Conservation (phyloP, 1,140 invertebrate species). For the Drosophila lowei region DNA sequence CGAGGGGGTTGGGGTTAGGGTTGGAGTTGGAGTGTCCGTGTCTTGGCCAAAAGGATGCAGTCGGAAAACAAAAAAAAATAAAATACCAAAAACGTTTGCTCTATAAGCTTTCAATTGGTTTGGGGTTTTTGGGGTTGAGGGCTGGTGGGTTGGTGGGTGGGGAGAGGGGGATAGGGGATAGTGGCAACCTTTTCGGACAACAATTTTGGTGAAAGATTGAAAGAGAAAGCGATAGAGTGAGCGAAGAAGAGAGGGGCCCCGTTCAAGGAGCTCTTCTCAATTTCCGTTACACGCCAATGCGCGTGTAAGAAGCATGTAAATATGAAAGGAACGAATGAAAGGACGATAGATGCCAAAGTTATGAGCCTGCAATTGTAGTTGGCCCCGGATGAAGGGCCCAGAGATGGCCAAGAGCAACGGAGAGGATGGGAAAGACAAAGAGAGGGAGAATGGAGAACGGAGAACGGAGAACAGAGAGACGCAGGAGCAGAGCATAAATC, state of each 20-base stretch:
- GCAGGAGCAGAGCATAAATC: conserved; percentile 61
- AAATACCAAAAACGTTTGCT: conserved; percentile 61
- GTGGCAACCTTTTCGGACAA: conserved; percentile 49
- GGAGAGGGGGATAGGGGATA: not conserved
- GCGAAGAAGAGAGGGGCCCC: not conserved
- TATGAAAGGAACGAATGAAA: conserved; percentile 57
- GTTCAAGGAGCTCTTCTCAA: conserved; percentile 48
- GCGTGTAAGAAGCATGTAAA: conserved; percentile 80
- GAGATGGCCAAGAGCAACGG: not conserved
- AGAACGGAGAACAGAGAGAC: conserved; percentile 2
- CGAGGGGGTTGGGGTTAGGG: not conserved
- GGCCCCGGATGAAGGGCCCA: not conserved
- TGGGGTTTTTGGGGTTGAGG: not conserved
- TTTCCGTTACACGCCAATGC: conserved; percentile 77
- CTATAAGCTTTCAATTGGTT: conserved; percentile 61
- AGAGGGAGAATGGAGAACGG: conserved; percentile 2
- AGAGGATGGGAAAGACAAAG: not conserved
- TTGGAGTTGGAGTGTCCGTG: conserved; percentile 15
- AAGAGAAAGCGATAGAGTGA: no score
- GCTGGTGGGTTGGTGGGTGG: no score
- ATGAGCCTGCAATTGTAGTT: conserved; percentile 71
- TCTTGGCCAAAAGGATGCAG: conserved; percentile 55
- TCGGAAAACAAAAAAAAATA: conserved; percentile 61
- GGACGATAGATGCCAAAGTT: conserved; percentile 72
- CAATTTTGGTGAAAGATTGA: conserved; percentile 37